A percentile compares a stretch with the other conserved stretches of the same genome.
These are phyloP conservation scores for Oceanodroma tethys DNA, from an alignment of 2,113 vertebrate genomes.

Conservation along the genomic window DNA sequence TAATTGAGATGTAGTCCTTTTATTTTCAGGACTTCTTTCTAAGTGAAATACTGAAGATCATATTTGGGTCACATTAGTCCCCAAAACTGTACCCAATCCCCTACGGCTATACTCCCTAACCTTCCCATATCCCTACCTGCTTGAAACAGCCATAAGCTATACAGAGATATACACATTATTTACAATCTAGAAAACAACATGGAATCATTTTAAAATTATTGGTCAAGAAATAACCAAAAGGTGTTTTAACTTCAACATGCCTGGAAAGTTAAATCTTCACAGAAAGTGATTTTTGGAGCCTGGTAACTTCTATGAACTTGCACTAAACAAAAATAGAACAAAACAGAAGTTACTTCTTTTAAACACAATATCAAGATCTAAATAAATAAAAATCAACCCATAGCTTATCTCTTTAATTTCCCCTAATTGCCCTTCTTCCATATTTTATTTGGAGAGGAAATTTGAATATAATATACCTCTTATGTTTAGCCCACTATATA, in stretches of 20 bases:
- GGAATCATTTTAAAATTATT: not conserved
- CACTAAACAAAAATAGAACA: not conserved
- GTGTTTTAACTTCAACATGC: not conserved
- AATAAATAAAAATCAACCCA: not conserved
- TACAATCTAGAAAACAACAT: not conserved
- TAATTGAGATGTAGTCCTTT: not conserved
- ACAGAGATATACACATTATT: not conserved
- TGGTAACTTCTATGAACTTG: not conserved
- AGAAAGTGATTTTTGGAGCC: not conserved
- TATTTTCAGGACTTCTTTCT: not conserved
- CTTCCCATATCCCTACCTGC: not conserved
- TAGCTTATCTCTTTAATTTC: not conserved
- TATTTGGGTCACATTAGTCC: not conserved
- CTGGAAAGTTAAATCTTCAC: not conserved
- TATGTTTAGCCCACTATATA: not conserved
- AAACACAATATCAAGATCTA: not conserved
- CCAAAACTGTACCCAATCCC: not conserved
- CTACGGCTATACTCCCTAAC: not conserved
- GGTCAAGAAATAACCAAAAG: not conserved
- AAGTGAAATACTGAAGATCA: not conserved
- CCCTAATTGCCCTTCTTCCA: not conserved
- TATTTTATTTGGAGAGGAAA: not conserved
- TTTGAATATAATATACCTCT: not conserved
- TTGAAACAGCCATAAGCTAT: not conserved
- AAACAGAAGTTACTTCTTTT: not conserved